Percentiles rank a stretch among this genome's conserved stretches.
phyloP scores from a whole-genome alignment of 37 sponge, comb jelly and placozoan species.

The Crambe crambe region DNA sequence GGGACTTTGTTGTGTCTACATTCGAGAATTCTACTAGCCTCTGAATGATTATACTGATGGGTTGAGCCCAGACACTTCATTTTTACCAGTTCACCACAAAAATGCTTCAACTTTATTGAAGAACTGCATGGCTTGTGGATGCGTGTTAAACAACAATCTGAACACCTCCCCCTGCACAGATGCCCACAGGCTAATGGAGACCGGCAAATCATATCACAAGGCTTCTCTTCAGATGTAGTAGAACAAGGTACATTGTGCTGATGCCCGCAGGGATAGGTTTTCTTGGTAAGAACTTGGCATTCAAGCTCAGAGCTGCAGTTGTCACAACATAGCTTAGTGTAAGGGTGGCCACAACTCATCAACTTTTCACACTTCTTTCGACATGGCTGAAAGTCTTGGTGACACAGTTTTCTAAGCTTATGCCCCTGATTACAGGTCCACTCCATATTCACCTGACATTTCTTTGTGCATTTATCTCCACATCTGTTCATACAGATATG shows the following conservation, averaged over 20 bases:
- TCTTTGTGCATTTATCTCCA: no score
- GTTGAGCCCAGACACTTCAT: not conserved
- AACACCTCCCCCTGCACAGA: constrained; percentile 57
- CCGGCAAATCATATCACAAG: constrained; percentile 37
- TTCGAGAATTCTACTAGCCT: not conserved
- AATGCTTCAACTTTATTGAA: not conserved
- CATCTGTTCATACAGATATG: no score
- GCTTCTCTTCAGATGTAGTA: not conserved
- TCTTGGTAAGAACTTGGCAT: not conserved
- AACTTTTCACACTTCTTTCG: not conserved
- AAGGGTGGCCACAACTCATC: constrained; percentile 1
- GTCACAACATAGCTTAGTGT: not conserved
- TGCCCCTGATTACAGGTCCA: not conserved
- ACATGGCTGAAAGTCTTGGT: not conserved
- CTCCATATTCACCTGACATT: not conserved
- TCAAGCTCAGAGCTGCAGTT: not conserved
- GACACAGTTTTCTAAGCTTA: not conserved
- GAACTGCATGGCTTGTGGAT: constrained; percentile 43
- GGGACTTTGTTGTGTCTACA: not conserved
- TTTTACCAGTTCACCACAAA: constrained; percentile 36
- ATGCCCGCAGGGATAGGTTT: constrained; percentile 43
- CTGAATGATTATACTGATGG: no score
- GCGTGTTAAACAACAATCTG: constrained; percentile 22
- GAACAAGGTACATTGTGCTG: constrained; percentile 15
- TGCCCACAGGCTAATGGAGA: constrained; percentile 70